Evolutionary conservation across 2,797 vertebrate genomes (phyloP).

Genomic region (Arrhamphus sclerolepis): DNA sequence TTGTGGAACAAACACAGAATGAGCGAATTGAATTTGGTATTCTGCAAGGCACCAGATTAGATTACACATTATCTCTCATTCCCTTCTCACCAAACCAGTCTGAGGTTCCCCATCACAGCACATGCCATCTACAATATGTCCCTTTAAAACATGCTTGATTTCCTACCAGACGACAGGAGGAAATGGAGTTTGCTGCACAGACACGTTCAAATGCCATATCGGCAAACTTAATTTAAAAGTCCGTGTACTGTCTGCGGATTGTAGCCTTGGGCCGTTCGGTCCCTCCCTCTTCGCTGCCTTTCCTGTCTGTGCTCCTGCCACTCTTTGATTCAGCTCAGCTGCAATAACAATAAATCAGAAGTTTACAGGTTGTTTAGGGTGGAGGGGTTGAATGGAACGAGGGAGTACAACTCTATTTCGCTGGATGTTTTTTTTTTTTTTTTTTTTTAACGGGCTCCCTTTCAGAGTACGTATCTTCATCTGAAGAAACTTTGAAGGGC

Average conservation of each 20-base stretch:
- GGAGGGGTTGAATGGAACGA: constrained; percentile 40
- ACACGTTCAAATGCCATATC: constrained; percentile 53
- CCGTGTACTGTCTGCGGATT: constrained; percentile 54
- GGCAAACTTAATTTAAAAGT: constrained; percentile 48
- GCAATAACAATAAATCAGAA: constrained; percentile 74
- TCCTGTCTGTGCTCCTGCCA: constrained; percentile 69
- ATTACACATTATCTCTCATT: no score
- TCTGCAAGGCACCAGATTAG: no score
- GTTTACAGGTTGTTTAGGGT: constrained; percentile 68
- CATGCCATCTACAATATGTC: constrained; percentile 11
- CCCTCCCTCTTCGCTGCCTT: constrained; percentile 52
- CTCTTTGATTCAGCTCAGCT: constrained; percentile 75
- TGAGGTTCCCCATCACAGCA: constrained; percentile 3
- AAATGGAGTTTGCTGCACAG: constrained; percentile 59
- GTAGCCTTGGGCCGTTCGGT: constrained; percentile 43
- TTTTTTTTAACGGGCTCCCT: constrained; percentile 17
- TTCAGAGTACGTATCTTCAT: constrained; percentile 17
- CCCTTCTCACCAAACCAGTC: no score
- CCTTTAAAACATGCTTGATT: constrained; percentile 58
- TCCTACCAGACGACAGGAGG: constrained; percentile 66
- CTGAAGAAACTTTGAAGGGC: not conserved
- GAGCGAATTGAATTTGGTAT: no score
- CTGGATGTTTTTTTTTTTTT: no score
- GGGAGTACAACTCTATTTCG: constrained; percentile 36
- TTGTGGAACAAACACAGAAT: not conserved